Conservation (phyloP, 2,113 vertebrate genomes). For the Microtus ochrogaster region DNA sequence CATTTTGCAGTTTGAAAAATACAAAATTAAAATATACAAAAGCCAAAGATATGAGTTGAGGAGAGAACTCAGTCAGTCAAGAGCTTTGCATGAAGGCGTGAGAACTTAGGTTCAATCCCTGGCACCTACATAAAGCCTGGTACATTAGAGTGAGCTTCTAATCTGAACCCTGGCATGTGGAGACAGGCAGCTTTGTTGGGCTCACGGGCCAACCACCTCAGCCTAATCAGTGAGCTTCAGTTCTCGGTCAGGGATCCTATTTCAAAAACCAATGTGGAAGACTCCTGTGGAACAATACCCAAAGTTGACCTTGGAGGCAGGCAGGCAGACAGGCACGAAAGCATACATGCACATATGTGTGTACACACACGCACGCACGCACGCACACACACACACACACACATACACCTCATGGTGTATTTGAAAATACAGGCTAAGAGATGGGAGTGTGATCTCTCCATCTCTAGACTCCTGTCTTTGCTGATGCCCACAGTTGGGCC, state of each 20-base stretch:
- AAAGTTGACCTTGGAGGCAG: neutral
- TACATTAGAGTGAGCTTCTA: too few species aligned
- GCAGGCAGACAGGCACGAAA: neutral
- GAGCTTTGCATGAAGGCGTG: neutral
- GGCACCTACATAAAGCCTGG: neutral
- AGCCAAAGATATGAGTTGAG: neutral
- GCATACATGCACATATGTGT: fast-evolving
- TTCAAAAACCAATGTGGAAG: neutral
- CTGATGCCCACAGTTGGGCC: neutral
- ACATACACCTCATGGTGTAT: neutral
- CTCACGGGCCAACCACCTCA: neutral
- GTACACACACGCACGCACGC: too few species aligned
- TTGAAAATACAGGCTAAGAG: neutral
- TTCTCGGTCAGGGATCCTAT: neutral
- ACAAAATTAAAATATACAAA: neutral
- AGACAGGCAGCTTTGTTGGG: neutral
- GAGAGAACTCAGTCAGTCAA: neutral
- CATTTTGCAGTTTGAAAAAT: neutral
- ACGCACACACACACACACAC: neutral
- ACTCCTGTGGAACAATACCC: neutral
- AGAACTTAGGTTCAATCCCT: too few species aligned
- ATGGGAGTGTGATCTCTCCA: neutral
- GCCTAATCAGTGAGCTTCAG: neutral
- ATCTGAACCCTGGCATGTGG: neutral
- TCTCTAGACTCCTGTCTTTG: fast-evolving